These are phyloP conservation scores for Pao palembangensis DNA, from an alignment of 2,113 vertebrate species.

Conservation along the genomic window DNA sequence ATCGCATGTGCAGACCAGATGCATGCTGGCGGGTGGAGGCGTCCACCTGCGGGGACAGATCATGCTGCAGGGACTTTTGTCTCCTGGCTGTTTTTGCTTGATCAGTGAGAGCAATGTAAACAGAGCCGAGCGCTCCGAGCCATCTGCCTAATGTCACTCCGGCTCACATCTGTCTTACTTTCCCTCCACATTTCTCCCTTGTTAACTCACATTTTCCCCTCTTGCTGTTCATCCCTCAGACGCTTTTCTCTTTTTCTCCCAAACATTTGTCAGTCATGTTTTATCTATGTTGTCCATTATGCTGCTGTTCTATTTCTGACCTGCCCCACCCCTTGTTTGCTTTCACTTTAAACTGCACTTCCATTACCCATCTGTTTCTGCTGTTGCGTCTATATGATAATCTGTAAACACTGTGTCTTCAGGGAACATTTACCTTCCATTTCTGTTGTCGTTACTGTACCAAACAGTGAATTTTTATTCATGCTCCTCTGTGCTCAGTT, in stretches of 20 bases:
- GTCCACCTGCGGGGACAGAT: constrained; percentile 32
- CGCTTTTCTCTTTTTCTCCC: constrained; percentile 43
- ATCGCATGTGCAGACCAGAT: not conserved
- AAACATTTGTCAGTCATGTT: constrained; percentile 49
- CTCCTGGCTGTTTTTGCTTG: constrained; percentile 69
- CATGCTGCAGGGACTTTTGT: constrained; percentile 52
- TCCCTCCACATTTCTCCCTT: constrained; percentile 6
- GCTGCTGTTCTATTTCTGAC: constrained; percentile 13
- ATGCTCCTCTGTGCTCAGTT: too few relatives aligned
- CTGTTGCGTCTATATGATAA: constrained; percentile 22
- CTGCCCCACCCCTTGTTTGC: constrained; percentile 29
- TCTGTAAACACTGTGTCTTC: constrained; percentile 14
- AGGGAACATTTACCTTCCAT: constrained; percentile 8
- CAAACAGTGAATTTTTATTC: too few relatives aligned
- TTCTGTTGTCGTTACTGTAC: not conserved
- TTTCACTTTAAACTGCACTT: constrained; percentile 28
- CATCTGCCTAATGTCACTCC: constrained; percentile 77
- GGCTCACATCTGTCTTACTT: constrained; percentile 58
- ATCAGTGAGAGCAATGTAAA: constrained; percentile 77
- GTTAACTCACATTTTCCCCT: constrained; percentile 14
- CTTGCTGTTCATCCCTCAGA: constrained; percentile 17
- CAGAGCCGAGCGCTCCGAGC: constrained; percentile 67
- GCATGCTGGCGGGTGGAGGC: not conserved
- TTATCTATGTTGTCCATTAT: constrained; percentile 47
- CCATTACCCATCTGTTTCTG: constrained; percentile 38